Percentiles rank a stretch among this genome's conserved stretches.
Evolutionary conservation across 2,113 vertebrate genomes (phyloP).

Genomic region (Paracanthobrama guichenoti): DNA sequence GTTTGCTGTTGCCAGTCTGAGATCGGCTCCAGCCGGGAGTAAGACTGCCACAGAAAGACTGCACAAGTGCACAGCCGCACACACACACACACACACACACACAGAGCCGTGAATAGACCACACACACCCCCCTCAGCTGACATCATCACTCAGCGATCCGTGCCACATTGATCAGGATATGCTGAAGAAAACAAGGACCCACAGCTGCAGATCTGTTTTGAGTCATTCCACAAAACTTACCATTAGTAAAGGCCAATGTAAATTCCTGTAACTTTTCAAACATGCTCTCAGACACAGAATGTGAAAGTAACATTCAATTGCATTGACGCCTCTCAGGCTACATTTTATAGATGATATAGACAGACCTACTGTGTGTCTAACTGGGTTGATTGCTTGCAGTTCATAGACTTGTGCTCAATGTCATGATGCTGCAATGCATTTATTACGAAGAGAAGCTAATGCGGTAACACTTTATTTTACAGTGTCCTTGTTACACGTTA

Average conservation of each 20-base stretch:
- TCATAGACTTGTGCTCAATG: not conserved
- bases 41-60: constrained; percentile 39
- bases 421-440: not conserved
- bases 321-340: not conserved
- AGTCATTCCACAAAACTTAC: not conserved
- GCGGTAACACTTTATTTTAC: too few species aligned
- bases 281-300: not conserved
- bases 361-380: not conserved
- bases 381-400: not conserved
- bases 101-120: constrained; percentile 80
- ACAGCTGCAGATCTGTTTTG: constrained; percentile 37
- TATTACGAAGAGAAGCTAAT: too few species aligned
- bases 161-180: constrained; percentile 79
- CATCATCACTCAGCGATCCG: constrained; percentile 76
- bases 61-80: constrained; percentile 64
- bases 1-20: not conserved
- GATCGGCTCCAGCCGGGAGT: not conserved
- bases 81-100: constrained; percentile 72
- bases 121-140: constrained; percentile 75
- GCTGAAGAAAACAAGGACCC: constrained; percentile 49
- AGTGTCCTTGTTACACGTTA: too few species aligned
- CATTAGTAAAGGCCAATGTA: not conserved
- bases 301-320: not conserved
- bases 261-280: not conserved
- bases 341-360: not conserved